phyloP scores from a whole-genome alignment of 2,113 vertebrate species.

The Amphiprion ocellaris region DNA sequence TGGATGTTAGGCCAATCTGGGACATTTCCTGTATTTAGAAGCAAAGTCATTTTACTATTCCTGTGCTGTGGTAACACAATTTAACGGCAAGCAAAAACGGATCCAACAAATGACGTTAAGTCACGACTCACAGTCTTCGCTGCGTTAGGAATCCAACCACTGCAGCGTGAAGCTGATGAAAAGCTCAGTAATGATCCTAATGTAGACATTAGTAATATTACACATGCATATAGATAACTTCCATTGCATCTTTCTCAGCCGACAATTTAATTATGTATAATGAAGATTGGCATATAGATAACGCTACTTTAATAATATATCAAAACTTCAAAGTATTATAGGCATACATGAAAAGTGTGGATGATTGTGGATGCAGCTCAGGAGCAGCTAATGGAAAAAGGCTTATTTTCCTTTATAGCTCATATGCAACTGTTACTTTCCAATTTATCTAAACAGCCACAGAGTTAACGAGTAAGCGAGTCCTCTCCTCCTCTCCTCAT shows the following conservation, averaged over 20 bases:
- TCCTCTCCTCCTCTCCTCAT: constrained; percentile 5
- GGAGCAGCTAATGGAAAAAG: not conserved
- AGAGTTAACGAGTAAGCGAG: constrained; percentile 5
- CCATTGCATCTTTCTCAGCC: not conserved
- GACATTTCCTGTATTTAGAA: constrained; percentile 68
- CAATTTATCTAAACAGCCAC: not conserved
- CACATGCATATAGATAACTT: not conserved
- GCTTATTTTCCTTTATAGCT: not conserved
- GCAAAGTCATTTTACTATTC: constrained; percentile 56
- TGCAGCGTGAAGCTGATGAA: constrained; percentile 24
- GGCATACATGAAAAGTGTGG: not conserved
- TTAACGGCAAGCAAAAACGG: constrained; percentile 56
- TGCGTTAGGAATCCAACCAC: constrained; percentile 38
- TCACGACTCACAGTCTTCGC: constrained; percentile 23
- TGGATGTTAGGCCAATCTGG: constrained; percentile 56
- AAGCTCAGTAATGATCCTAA: constrained; percentile 13
- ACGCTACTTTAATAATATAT: not conserved
- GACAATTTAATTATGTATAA: not conserved
- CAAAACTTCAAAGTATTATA: not conserved
- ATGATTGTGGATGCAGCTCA: not conserved
- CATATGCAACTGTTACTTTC: not conserved
- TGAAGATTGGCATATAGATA: not conserved
- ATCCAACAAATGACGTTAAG: constrained; percentile 48
- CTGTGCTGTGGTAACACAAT: constrained; percentile 41
- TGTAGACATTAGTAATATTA: not conserved